These are phyloP conservation scores for Eremobia ochroleuca DNA, from an alignment of 2,888 invertebrate genomes.

Conservation along the genomic window DNA sequence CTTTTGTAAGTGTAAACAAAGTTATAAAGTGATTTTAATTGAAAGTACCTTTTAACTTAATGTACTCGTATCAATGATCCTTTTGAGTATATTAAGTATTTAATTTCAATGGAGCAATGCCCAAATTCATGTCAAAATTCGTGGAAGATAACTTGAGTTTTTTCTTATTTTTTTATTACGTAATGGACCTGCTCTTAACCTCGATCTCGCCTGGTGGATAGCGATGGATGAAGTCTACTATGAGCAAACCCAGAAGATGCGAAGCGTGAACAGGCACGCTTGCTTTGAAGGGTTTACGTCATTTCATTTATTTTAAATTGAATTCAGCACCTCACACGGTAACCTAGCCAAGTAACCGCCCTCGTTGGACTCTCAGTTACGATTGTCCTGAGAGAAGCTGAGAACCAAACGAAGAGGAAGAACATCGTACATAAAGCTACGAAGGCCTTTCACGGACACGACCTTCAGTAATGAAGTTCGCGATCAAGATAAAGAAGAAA, in stretches of 20 bases:
- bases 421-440: too few species aligned
- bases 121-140: background rate
- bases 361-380: too few species aligned
- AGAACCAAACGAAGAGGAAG: too few species aligned
- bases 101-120: background rate
- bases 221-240: background rate
- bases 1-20: constrained; percentile 11
- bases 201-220: background rate
- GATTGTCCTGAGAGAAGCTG: too few species aligned
- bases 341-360: too few species aligned
- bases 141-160: background rate
- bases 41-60: background rate
- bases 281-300: background rate
- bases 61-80: background rate
- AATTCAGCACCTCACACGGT: background rate
- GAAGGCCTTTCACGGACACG: too few species aligned
- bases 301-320: background rate
- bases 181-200: background rate
- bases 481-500: background rate
- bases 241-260: background rate
- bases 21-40: constrained; percentile 24
- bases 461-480: too few species aligned
- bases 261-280: too few species aligned
- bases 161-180: background rate
- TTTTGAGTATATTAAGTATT: background rate